Evolutionary conservation across 2,888 invertebrate genomes (phyloP).

Genomic region (Andrena chrysosceles): DNA sequence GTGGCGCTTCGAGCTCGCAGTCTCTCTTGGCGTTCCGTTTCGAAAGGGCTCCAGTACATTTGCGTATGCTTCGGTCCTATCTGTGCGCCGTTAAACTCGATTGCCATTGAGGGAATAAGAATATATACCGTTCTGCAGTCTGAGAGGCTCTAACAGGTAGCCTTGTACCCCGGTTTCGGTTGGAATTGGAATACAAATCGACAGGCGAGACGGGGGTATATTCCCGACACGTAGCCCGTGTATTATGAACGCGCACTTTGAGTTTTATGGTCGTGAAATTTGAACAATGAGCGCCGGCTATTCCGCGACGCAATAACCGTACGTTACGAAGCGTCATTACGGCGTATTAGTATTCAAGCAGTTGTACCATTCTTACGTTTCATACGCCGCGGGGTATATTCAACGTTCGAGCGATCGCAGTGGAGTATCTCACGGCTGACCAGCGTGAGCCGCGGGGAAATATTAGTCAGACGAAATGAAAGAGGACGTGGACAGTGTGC

Average conservation of each 20-base stretch:
- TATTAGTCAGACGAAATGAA: background rate
- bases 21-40: background rate
- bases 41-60: constrained; percentile 6
- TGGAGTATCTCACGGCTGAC: constrained; percentile 11
- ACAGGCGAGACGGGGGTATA: constrained; percentile 28
- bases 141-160: constrained; percentile 61
- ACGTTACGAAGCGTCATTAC: constrained; percentile 53
- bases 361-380: constrained; percentile 49
- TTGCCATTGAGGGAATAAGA: constrained; percentile 50
- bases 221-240: constrained; percentile 53
- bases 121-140: background rate
- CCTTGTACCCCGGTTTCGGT: constrained; percentile 50
- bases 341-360: constrained; percentile 57
- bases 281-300: constrained; percentile 56
- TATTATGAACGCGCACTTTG: constrained; percentile 48
- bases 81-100: constrained; percentile 46
- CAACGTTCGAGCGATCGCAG: background rate
- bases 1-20: background rate
- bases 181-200: constrained; percentile 63
- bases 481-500: background rate
- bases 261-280: constrained; percentile 63
- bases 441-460: background rate
- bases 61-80: constrained; percentile 34
- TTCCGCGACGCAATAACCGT: constrained; percentile 48
- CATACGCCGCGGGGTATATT: constrained; percentile 11